Evolutionary conservation across 1,140 invertebrate species (phyloP), one percentile per base, ranked within the genome.

Genomic region (Lasaia peninsularis): DNA sequence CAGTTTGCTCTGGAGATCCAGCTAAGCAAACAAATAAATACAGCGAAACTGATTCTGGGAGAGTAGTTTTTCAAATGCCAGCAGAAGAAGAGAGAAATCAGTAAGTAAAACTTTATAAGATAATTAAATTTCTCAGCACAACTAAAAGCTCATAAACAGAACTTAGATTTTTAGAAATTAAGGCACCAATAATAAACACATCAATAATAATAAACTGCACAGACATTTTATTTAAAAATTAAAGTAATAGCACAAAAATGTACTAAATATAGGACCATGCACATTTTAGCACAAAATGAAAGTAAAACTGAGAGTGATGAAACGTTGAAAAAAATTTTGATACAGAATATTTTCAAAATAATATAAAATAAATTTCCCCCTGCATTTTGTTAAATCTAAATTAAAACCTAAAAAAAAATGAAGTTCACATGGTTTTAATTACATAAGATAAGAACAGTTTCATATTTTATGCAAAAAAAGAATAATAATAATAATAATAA

Each of bases 1-100:
- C 89, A 0, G 89, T 89, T 4, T 89, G 88, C 55, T 81, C 82
- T 0, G 77, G 72, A n/a, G 75, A 86, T 28, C 74, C 82, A 56
- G 63, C 65, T 8, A 51, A 67, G 61, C 60, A 50, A 7, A 54
- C 63, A 6, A 72, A 69, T 56, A 66, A 54, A 12, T 71, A 64
- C 11, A 63, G 52, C 1, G 65, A 74, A 12, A 67, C 63, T n/a
- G 67, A 68, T 31, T 56, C 69, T 0, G 70, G 70, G 6, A 77
- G 76, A 69, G 77, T 86, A 1, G 69, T 67, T 21, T 86, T 88
- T 54, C 73, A 79, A 59, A 78, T 84, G 62, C 70, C 77, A 18
- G 75, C 78, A 52, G 82, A 87, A 7, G 44, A 32, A 28, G 82
- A 83, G 5, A 62, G 66, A 34, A 80, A 73, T 65, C 72, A 73